Percentiles rank a stretch among this genome's conserved stretches.
phyloP scores from a whole-genome alignment of 64 coral and sea anemone species.

The Pocillopora verrucosa region DNA sequence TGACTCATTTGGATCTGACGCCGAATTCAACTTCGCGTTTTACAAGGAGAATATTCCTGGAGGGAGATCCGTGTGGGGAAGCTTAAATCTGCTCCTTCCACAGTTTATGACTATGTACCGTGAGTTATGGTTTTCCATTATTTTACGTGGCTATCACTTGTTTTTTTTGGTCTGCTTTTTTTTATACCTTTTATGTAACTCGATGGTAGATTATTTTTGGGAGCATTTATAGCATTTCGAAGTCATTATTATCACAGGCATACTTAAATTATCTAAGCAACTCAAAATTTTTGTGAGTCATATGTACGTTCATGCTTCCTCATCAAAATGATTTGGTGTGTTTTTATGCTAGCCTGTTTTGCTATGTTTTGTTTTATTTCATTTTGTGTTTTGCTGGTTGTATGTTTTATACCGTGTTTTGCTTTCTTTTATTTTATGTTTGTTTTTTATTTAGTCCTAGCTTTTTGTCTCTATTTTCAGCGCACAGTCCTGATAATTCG shows the following conservation, averaged over 20 bases:
- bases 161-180: no score
- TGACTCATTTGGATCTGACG: slow-evolving; percentile 69
- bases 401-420: not conserved
- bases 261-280: no score
- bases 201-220: no score
- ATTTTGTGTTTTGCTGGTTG: not conserved
- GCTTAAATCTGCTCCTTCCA: slow-evolving; percentile 23
- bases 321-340: not conserved
- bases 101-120: slow-evolving; percentile 75
- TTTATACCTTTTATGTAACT: no score
- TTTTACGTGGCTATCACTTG: no score
- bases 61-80: slow-evolving; percentile 45
- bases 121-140: slow-evolving; percentile 6
- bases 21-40: slow-evolving; percentile 50
- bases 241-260: no score
- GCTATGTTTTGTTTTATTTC: no score
- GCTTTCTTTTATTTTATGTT: not conserved
- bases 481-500: slow-evolving; percentile 83
- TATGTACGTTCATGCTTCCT: no score
- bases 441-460: not conserved
- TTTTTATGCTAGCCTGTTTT: not conserved
- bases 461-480: not conserved
- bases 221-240: no score
- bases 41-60: slow-evolving; percentile 44
- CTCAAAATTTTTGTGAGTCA: no score